phyloP scores from a whole-genome alignment of 30 jellyfish, hydroid and myxozoan genomes.

The Mastigias papua region DNA sequence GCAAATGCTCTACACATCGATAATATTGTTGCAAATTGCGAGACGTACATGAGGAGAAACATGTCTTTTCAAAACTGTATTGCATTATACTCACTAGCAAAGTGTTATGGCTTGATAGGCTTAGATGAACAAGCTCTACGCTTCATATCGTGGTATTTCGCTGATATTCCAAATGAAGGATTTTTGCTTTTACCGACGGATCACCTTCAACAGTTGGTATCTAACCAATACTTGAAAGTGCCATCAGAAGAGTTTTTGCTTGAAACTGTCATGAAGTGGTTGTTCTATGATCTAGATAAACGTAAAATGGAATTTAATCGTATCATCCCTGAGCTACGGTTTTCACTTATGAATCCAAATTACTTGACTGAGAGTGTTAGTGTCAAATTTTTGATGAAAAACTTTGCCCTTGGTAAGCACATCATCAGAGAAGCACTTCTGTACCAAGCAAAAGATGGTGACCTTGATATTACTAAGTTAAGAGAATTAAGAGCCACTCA shows the following conservation, averaged over 20 bases:
- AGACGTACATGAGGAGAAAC: conserved; percentile 90
- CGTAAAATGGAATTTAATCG: conserved; percentile 53
- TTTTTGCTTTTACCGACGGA: conserved; percentile 73
- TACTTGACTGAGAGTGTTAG: conserved; percentile 69
- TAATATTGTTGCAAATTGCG: conserved; percentile 74
- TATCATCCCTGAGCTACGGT: conserved; percentile 79
- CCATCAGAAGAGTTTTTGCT: conserved; percentile 89
- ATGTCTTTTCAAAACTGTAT: conserved; percentile 82
- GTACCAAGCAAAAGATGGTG: conserved; percentile 46
- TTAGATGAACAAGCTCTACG: conserved; percentile 85
- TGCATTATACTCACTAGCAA: conserved; percentile 86
- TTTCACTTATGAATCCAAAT: conserved; percentile 78
- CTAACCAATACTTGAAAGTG: conserved; percentile 78
- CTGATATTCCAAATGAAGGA: conserved; percentile 80
- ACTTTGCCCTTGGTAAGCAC: conserved; percentile 71
- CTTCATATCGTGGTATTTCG: conserved; percentile 91
- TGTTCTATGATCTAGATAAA: conserved; percentile 70
- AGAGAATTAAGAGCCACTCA: conserved; percentile 37
- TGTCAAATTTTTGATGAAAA: conserved; percentile 76
- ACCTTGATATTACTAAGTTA: not conserved
- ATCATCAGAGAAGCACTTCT: conserved; percentile 72
- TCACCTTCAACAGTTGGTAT: conserved; percentile 73
- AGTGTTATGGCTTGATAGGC: conserved; percentile 76
- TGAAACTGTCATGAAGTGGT: conserved; percentile 94
- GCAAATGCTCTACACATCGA: conserved; percentile 76